A percentile compares a stretch with the other conserved stretches of the same genome.
These are phyloP conservation scores for Apotomis capreana DNA, from an alignment of 2,888 invertebrate species.

Conservation along the genomic window DNA sequence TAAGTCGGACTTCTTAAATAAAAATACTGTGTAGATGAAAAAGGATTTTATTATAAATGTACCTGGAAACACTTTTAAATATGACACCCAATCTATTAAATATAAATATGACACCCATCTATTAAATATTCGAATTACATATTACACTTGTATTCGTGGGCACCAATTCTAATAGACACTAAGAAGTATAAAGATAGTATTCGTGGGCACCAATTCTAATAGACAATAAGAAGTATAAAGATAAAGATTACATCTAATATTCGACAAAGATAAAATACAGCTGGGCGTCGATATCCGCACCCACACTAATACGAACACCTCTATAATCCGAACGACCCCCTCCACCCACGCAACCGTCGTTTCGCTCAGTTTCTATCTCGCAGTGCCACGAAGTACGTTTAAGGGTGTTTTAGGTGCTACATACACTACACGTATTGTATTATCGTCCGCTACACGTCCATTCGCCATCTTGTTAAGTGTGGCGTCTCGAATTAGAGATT, in stretches of 20 bases:
- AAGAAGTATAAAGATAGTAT: conserved; percentile 47
- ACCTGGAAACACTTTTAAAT: conserved; percentile 63
- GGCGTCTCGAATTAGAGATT: too few relatives aligned
- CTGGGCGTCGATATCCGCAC: too few relatives aligned
- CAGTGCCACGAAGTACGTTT: too few relatives aligned
- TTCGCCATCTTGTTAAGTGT: too few relatives aligned
- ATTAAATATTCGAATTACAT: conserved; percentile 43
- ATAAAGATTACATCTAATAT: conserved; percentile 50
- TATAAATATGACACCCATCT: conserved; percentile 3
- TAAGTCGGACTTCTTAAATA: conserved; percentile 50
- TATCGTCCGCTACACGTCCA: too few relatives aligned
- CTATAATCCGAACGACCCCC: too few relatives aligned
- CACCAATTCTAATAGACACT: conserved; percentile 58
- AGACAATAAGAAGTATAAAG: conserved; percentile 49
- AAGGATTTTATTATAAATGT: conserved; percentile 71
- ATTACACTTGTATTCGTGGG: conserved; percentile 52
- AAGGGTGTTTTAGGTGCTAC: too few relatives aligned
- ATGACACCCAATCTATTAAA: conserved; percentile 51
- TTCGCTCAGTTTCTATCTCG: too few relatives aligned
- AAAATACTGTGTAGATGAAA: conserved; percentile 55
- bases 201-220: conserved; percentile 63
- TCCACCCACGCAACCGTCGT: too few relatives aligned
- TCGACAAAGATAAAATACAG: conserved; percentile 48
- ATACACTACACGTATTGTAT: too few relatives aligned
- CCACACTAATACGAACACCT: too few relatives aligned